Conservation (phyloP, 2,888 invertebrate genomes). For the Colletes collaris region DNA sequence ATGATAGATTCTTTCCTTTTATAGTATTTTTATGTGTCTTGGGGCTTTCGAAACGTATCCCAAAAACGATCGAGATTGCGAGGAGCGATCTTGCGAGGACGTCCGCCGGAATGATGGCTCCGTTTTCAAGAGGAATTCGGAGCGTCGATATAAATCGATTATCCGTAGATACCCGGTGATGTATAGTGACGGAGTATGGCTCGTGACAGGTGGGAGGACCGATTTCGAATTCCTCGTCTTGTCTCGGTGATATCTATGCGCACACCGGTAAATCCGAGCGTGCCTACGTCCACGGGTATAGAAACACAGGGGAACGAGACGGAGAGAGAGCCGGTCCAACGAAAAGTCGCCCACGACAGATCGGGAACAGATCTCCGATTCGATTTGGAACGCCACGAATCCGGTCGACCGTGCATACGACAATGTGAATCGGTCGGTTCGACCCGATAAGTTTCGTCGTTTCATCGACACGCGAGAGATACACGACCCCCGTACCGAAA, state of each 20-base stretch:
- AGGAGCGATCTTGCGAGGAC: not conserved
- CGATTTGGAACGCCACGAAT: constrained; percentile 64
- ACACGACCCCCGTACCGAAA: constrained; percentile 42
- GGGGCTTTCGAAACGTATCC: too few species aligned
- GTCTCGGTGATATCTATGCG: constrained; percentile 48
- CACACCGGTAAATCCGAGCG: constrained; percentile 2
- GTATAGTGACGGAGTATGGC: constrained; percentile 63
- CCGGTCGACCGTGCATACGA: constrained; percentile 59
- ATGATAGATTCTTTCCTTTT: too few species aligned
- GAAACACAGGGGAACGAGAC: constrained; percentile 2
- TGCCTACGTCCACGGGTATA: not conserved
- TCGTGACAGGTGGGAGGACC: constrained; percentile 69
- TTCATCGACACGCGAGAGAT: constrained; percentile 59
- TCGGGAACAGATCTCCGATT: constrained; percentile 67
- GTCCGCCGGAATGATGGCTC: constrained; percentile 21
- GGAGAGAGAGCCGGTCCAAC: constrained; percentile 24
- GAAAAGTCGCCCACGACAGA: constrained; percentile 67
- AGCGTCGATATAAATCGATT: constrained; percentile 71
- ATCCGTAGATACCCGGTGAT: constrained; percentile 68
- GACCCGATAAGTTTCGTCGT: constrained; percentile 49
- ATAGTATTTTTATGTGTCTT: too few species aligned
- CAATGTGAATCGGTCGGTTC: constrained; percentile 45
- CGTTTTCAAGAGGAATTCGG: constrained; percentile 51
- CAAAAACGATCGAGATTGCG: too few species aligned
- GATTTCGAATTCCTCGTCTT: constrained; percentile 66